These are phyloP conservation scores for Hyaena hyaena DNA, from an alignment of 2,113 vertebrate species.

Conservation along the genomic window DNA sequence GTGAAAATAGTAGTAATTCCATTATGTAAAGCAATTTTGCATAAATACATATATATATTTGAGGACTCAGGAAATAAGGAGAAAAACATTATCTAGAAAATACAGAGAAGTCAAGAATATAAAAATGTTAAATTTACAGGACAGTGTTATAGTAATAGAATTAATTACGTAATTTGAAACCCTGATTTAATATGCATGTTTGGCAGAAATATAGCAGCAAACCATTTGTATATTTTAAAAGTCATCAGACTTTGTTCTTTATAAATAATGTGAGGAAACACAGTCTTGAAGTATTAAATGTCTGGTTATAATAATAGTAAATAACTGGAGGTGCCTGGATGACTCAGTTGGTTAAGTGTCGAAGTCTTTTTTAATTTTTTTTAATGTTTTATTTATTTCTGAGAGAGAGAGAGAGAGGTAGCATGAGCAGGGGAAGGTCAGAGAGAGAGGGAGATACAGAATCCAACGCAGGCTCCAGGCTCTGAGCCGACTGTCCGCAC, in stretches of 20 bases:
- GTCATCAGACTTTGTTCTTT: neutral
- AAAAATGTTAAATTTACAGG: neutral
- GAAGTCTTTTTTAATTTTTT: no score
- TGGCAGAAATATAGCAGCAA: neutral
- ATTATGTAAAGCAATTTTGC: neutral
- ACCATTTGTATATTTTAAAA: constrained; percentile 32
- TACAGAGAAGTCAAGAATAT: constrained; percentile 7
- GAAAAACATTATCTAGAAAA: neutral
- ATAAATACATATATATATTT: neutral
- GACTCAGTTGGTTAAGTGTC: no score
- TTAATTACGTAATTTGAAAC: constrained; percentile 34
- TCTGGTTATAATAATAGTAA: no score
- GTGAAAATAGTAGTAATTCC: neutral
- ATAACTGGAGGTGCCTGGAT: no score
- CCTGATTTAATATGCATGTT: neutral
- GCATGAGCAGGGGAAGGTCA: no score
- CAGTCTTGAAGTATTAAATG: no score
- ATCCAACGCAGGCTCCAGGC: no score
- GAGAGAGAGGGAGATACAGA: no score
- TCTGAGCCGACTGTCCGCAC: no score
- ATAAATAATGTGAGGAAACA: neutral
- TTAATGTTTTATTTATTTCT: no score
- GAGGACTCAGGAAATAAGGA: neutral
- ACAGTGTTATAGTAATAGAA: neutral
- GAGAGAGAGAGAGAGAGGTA: no score